A percentile compares a stretch with the other conserved stretches of the same genome.
phyloP scores from a whole-genome alignment of 2,113 vertebrate genomes.

The Alosa alosa region DNA sequence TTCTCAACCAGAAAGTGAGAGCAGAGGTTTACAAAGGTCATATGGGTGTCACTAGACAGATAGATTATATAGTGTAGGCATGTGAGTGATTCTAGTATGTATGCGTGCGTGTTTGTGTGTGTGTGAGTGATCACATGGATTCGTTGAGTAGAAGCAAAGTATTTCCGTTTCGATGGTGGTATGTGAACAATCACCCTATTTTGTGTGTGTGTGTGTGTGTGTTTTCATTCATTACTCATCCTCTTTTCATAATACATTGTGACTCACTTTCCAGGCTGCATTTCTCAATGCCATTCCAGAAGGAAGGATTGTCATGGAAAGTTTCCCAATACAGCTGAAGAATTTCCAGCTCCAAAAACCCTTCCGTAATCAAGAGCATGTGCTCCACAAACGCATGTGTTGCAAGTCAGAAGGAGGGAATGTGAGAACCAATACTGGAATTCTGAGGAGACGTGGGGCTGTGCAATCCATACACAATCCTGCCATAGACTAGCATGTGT shows the following conservation, averaged over 20 bases:
- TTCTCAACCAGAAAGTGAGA: background rate
- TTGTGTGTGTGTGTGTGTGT: background rate
- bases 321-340: background rate
- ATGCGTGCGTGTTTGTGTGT: no score
- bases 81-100: no score
- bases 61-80: background rate
- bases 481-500: background rate
- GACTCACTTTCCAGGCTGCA: background rate
- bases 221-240: background rate
- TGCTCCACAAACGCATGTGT: background rate
- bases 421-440: background rate
- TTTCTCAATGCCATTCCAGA: background rate
- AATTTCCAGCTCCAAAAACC: background rate
- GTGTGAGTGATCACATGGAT: no score
- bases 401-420: background rate
- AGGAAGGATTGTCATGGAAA: background rate
- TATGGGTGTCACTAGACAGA: no score
- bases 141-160: background rate
- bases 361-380: background rate
- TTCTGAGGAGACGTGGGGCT: background rate
- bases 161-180: background rate
- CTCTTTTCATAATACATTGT: background rate
- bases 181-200: background rate
- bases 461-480: background rate
- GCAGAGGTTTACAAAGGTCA: background rate